Conservation (phyloP, 2,113 vertebrate genomes). For the Salvelinus alpinus region DNA sequence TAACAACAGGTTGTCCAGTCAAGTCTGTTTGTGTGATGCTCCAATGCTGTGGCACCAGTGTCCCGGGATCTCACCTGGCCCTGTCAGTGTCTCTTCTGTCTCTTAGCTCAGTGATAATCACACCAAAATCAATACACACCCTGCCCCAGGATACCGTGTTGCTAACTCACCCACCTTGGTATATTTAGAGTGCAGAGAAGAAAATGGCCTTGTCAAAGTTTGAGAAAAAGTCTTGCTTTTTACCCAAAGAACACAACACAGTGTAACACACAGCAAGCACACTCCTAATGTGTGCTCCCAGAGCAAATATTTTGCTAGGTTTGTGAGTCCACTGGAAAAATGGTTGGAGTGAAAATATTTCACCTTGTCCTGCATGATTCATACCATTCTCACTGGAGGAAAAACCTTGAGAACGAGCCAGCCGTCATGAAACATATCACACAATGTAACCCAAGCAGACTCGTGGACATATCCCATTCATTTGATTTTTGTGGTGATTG, state of each 20-base stretch:
- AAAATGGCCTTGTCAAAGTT: background rate
- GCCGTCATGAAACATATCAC: background rate
- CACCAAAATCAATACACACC: background rate
- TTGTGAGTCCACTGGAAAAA: conserved; percentile 13
- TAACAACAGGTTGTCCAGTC: background rate
- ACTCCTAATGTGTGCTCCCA: background rate
- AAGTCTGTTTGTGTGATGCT: background rate
- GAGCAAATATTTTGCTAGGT: conserved; percentile 17
- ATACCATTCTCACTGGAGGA: background rate
- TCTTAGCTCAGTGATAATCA: background rate
- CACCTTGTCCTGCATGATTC: background rate
- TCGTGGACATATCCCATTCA: background rate
- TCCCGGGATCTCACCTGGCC: background rate
- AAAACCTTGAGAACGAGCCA: background rate
- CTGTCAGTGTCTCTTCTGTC: background rate
- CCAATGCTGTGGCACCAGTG: background rate
- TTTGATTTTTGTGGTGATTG: background rate
- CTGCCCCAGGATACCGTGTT: background rate
- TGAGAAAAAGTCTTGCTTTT: background rate
- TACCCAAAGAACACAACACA: background rate
- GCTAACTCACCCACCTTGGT: background rate
- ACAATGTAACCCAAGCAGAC: background rate
- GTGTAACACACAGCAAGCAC: background rate
- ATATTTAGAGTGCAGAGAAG: conserved; percentile 1
- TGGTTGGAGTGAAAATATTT: conserved; percentile 12